A percentile compares a stretch with the other conserved stretches of the same genome.
Conservation (phyloP, 1,140 invertebrate species). For the Zophobas atratus region DNA sequence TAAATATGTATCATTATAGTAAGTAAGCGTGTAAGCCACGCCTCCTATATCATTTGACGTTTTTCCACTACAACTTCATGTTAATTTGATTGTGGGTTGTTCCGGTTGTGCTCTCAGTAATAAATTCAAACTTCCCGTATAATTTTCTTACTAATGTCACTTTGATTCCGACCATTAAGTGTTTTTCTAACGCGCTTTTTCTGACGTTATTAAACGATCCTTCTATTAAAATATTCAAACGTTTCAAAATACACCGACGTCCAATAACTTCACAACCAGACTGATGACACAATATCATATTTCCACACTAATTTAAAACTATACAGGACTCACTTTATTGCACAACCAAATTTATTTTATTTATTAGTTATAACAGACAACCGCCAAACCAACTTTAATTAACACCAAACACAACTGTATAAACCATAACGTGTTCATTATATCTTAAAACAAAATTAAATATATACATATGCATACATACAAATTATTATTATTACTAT, state of each 20-base stretch:
- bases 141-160: constrained; percentile 49
- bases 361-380: too few species aligned
- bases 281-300: constrained; percentile 20
- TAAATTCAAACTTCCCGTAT: constrained; percentile 49
- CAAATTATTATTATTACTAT: too few species aligned
- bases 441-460: too few species aligned
- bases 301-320: constrained; percentile 1
- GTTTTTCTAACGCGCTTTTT: constrained; percentile 45
- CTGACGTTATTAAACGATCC: constrained; percentile 21
- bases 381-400: too few species aligned
- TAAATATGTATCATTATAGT: constrained; percentile 50
- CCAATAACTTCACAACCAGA: constrained; percentile 13
- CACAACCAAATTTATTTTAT: too few species aligned
- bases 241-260: constrained; percentile 25
- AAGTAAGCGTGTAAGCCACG: constrained; percentile 48
- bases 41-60: constrained; percentile 49
- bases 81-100: constrained; percentile 50
- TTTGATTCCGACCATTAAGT: constrained; percentile 49
- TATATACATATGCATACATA: too few species aligned
- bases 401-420: too few species aligned
- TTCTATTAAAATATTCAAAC: constrained; percentile 34
- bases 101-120: constrained; percentile 49
- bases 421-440: too few species aligned
- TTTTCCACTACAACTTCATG: constrained; percentile 49
- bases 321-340: too few species aligned